These are phyloP conservation scores for Pasiphila rectangulata DNA, from an alignment of 2,888 invertebrate genomes.

Conservation along the genomic window DNA sequence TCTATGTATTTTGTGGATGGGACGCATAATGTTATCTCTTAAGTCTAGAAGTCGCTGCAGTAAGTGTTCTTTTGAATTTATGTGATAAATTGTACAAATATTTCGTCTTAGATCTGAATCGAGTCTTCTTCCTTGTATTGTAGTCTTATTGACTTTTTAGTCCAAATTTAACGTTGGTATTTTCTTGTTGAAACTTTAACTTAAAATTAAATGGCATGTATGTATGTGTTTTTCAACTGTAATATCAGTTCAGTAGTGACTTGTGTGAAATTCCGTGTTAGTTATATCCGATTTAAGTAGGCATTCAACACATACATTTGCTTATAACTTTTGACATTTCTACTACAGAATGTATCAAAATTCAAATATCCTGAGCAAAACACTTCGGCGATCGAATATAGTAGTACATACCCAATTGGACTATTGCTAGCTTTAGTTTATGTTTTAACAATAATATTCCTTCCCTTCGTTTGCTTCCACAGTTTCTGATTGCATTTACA, in stretches of 20 bases:
- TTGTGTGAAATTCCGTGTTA: not conserved
- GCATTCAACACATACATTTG: too few relatives aligned
- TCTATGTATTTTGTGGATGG: too few relatives aligned
- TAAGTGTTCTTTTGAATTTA: conserved; percentile 65
- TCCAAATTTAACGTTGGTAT: conserved; percentile 42
- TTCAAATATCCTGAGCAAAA: too few relatives aligned
- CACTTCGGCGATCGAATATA: too few relatives aligned
- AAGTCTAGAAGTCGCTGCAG: conserved; percentile 40
- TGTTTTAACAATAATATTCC: not conserved
- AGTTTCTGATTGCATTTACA: conserved; percentile 26
- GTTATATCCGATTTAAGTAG: too few relatives aligned
- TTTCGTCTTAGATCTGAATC: conserved; percentile 72
- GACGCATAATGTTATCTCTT: too few relatives aligned
- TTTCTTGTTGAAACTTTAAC: conserved; percentile 23
- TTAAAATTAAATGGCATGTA: conserved; percentile 14
- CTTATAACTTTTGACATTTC: too few relatives aligned
- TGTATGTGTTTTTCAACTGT: not conserved
- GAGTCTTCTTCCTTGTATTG: conserved; percentile 64
- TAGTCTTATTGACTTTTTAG: conserved; percentile 65
- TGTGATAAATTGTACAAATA: conserved; percentile 76
- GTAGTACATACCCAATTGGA: too few relatives aligned
- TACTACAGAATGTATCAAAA: too few relatives aligned
- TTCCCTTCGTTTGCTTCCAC: conserved; percentile 18
- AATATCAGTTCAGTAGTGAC: not conserved
- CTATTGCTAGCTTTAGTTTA: not conserved